These are phyloP conservation scores for Meteorus sp. DNA, from an alignment of 1,140 invertebrate species.

Conservation along the genomic window DNA sequence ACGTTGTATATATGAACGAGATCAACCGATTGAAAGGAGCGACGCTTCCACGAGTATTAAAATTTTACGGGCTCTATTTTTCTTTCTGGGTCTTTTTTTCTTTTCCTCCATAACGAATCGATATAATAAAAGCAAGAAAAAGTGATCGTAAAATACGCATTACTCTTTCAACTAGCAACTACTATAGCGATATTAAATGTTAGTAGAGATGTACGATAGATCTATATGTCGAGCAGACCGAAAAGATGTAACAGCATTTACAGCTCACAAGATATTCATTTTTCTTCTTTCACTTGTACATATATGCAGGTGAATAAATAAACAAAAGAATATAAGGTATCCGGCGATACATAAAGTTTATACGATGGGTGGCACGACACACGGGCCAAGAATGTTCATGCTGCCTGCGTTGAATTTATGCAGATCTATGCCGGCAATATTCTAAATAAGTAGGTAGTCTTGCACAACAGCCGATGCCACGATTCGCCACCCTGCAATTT, in stretches of 20 bases:
- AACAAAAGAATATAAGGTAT: no score
- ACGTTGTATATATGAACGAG: background rate
- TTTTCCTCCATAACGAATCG: constrained; percentile 10
- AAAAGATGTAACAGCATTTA: no score
- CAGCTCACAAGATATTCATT: no score
- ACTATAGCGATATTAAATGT: constrained; percentile 29
- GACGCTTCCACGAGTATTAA: constrained; percentile 9
- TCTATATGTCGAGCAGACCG: no score
- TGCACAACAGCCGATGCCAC: constrained; percentile 23
- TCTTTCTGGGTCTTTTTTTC: no score
- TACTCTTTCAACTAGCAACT: constrained; percentile 22
- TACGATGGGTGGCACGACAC: constrained; percentile 37
- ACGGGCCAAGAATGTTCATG: constrained; percentile 42
- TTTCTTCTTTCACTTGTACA: constrained; percentile 16
- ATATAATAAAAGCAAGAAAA: constrained; percentile 22
- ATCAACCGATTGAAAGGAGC: no score
- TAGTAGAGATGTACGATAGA: constrained; percentile 18
- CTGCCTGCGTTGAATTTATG: constrained; percentile 58
- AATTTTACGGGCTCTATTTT: constrained; percentile 8
- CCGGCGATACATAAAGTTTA: constrained; percentile 37
- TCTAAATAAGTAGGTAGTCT: constrained; percentile 57
- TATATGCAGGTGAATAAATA: no score
- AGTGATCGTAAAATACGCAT: constrained; percentile 28
- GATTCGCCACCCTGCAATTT: constrained; percentile 28
- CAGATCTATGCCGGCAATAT: constrained; percentile 60